Evolutionary conservation across 2,113 vertebrate species (phyloP).

Genomic region (Scomber scombrus): DNA sequence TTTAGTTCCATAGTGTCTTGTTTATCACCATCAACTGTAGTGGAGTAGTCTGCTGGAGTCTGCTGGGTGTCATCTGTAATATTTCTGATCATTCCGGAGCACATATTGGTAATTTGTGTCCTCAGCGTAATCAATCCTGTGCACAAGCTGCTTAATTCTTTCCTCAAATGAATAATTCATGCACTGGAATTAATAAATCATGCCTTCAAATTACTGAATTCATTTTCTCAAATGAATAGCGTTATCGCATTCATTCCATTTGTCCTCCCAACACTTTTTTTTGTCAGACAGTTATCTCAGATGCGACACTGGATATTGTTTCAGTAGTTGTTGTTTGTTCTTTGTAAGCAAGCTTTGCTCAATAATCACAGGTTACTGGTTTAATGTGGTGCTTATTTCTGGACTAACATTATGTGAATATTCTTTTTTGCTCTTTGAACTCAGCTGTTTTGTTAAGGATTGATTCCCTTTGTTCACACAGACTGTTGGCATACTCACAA

Average conservation of each 20-base stretch:
- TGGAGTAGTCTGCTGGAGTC: not conserved
- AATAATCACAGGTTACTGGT: not conserved
- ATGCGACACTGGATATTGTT: not conserved
- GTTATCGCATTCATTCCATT: not conserved
- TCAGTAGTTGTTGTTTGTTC: not conserved
- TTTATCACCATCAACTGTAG: not conserved
- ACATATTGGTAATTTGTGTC: conserved; percentile 32
- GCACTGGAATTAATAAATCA: conserved; percentile 28
- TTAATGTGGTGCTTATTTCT: not conserved
- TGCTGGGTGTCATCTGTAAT: too few species aligned
- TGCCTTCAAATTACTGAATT: conserved; percentile 11
- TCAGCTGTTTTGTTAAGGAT: too few species aligned
- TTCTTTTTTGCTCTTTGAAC: too few species aligned
- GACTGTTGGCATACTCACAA: too few species aligned
- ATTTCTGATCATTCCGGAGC: not conserved
- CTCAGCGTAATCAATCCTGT: conserved; percentile 17
- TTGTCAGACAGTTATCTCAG: not conserved
- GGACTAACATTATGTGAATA: too few species aligned
- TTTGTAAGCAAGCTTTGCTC: not conserved
- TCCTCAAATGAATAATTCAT: conserved; percentile 49
- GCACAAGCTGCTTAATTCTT: conserved; percentile 29
- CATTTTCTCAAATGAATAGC: conserved; percentile 11
- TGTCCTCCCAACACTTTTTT: not conserved
- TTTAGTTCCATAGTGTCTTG: too few species aligned
- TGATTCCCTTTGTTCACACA: too few species aligned